These are phyloP conservation scores for Neomonachus schauinslandi DNA, from an alignment of 2,113 vertebrate species.

Conservation along the genomic window DNA sequence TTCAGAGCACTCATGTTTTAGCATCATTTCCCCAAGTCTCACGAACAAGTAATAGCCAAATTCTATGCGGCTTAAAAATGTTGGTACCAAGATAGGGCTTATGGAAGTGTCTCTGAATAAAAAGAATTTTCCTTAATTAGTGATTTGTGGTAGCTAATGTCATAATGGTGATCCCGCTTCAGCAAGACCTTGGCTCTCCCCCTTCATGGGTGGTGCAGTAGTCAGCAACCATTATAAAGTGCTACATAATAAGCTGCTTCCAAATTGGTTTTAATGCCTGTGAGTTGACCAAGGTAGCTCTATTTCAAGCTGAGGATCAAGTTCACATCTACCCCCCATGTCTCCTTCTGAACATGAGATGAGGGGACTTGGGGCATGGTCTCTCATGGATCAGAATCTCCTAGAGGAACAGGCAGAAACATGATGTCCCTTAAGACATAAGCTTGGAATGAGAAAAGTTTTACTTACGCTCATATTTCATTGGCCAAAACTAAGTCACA, in stretches of 20 bases:
- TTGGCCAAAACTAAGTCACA: neutral
- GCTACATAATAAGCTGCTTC: neutral
- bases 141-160: neutral
- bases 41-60: constrained; percentile 7
- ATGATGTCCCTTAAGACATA: neutral
- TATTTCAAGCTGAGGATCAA: neutral
- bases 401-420: neutral
- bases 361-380: neutral
- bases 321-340: neutral
- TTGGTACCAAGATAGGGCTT: neutral
- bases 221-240: neutral
- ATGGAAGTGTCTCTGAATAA: neutral
- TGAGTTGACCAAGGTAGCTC: neutral
- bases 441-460: neutral
- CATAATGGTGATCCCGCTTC: neutral
- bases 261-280: neutral
- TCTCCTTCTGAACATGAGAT: neutral
- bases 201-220: neutral
- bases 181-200: neutral
- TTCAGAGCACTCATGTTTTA: neutral
- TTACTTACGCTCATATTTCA: neutral
- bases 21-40: neutral
- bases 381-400: neutral
- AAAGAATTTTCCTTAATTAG: neutral
- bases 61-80: neutral